Evolutionary conservation across 2,113 vertebrate genomes (phyloP), one percentile per base, ranked within the genome.

Genomic region (Solea senegalensis): DNA sequence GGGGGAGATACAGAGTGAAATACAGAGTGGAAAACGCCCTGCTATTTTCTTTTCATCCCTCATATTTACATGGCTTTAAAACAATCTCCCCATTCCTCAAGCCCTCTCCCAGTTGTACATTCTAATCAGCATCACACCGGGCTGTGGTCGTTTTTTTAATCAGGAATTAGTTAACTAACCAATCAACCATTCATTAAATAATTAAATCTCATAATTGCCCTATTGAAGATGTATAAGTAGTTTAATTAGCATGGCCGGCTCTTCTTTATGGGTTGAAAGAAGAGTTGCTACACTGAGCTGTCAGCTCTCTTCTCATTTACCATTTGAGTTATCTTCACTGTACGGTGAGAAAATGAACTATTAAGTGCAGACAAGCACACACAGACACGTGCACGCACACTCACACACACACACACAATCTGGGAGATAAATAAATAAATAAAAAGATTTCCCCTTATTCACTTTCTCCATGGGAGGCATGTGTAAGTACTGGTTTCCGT

Each of bases 181-280:
- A 86, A 88, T 89, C 86, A 83, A 45, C 69, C 83, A 73, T 69
- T 86, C 66, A 8, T 74, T 62, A 71, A 74, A 81, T 83, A 89
- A 90, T 91, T 91, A 85, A 86, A 79, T 84, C 76, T 65, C n/a
- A 49, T 91, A 77, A 91, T 92, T 88, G 76, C 45, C 80, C 78
- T 69, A 70, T 74, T 88, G 79, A 74, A 71, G 73, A 81, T 68
- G 71, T 87, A 69, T 74, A 45, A 75, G 67, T 74, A 77, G 90
- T 86, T 83, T 80, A 72, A 91, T 91, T 89, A 84, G 64, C 62
- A 69, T 44, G 63, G 58, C 26, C 58, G 55, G 34, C 39, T 84
- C 66, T 55, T 70, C 72, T 65, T 74, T 62, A 78, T 70, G 61
- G 43, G 56, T 49, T 21, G 54, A 67, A 72, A 51, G 63, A 82